Evolutionary conservation across 1,140 invertebrate genomes (phyloP).

Genomic region (Pissodes strobi): DNA sequence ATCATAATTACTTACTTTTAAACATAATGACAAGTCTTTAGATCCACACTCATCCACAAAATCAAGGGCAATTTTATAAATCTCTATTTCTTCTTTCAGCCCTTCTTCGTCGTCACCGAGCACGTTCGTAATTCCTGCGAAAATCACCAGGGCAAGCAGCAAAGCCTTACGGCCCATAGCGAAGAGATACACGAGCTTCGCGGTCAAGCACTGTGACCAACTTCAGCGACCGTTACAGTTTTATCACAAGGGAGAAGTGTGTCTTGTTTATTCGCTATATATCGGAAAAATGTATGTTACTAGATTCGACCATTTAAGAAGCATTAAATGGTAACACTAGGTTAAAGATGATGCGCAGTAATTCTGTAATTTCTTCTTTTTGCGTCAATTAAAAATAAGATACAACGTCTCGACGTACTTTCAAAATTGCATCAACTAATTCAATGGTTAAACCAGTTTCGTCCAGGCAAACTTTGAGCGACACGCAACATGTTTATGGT

Average conservation of each 20-base stretch:
- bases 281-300: conserved; percentile 37
- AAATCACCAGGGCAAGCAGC: conserved; percentile 36
- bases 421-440: no score
- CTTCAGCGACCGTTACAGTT: conserved; percentile 36
- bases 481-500: no score
- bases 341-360: conserved; percentile 8
- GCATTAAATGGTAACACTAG: conserved; percentile 29
- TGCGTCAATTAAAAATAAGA: no score
- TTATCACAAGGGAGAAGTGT: conserved; percentile 41
- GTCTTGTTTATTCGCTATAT: conserved; percentile 15
- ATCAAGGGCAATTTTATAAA: conserved; percentile 63
- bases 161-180: conserved; percentile 26
- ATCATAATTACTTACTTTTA: conserved; percentile 72
- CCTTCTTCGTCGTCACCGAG: conserved; percentile 30
- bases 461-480: no score
- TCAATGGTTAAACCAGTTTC: no score
- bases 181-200: conserved; percentile 34
- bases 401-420: no score
- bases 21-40: conserved; percentile 70
- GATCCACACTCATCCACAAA: conserved; percentile 71
- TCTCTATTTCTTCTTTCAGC: conserved; percentile 53
- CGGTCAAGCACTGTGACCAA: conserved; percentile 32
- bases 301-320: conserved; percentile 20
- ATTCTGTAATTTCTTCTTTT: neutral
- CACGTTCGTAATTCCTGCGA: conserved; percentile 24